Base-by-base conservation (phyloP, 1,140 invertebrate genomes). In the Stenopsyche tienmushanensis region DNA sequence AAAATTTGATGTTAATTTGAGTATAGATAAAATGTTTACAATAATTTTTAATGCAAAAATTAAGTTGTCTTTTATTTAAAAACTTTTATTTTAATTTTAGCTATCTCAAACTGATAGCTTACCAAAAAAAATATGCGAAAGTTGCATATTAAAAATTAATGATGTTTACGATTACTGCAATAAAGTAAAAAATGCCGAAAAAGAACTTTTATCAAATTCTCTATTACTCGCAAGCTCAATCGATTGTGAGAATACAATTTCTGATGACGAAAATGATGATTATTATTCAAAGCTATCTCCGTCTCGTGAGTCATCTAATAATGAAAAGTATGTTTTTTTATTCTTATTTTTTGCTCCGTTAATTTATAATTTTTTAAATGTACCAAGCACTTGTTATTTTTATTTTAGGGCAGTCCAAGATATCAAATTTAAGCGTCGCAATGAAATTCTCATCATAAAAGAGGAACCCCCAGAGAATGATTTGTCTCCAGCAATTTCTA, bases 71-170 rank as follows among this genome's bases (percentile, higher is more conserved):
- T n/a, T n/a, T n/a, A n/a, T n/a, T n/a, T n/a, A n/a, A n/a, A n/a
- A n/a, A n/a, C n/a, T n/a, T n/a, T n/a, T n/a, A n/a, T n/a, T n/a
- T n/a, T n/a, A n/a, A n/a, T n/a, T 62, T 29, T 17, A 62, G 60
- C 50, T 62, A 23, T 75, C 75, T 8, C 75, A 76, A 72, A 80
- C 84, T 68, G 83, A 85, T 66, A 82, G 82, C 73, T 75, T 86
- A 74, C 83, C 84, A 42, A 84, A 84, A 73, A 85, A 83, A 72
- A 83, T 86, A 75, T 85, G 84, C 71, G 80, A 83, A 69, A 79
- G 78, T 24, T 86, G 84, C 73, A 77, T 81, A 64, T 82, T 81
- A 71, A 85, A 84, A 79, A 77, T 86, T 78, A 83, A 84, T 73
- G 78, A 81, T 71, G 78, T 82, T 70, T 84, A 84, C 73, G 77